Conservation (phyloP, 92 coral and sea anemone genomes). For the Umimayanthus kanabou region DNA sequence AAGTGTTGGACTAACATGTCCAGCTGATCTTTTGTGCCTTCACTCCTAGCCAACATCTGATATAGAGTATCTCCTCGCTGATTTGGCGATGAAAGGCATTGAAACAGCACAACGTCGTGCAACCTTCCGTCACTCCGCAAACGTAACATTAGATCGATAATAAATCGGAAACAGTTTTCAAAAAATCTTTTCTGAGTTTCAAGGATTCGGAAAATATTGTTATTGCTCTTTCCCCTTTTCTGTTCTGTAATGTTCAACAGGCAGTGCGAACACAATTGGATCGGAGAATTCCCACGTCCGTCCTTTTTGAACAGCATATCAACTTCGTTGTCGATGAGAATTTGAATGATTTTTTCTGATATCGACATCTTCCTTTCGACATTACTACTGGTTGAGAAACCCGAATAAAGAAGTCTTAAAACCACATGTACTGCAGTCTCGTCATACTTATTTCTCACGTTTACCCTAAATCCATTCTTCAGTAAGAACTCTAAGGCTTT, state of each 20-base stretch:
- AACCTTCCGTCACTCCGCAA: background rate
- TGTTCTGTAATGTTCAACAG: background rate
- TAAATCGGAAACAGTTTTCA: conserved; percentile 17
- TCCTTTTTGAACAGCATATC: conserved; percentile 16
- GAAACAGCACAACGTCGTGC: background rate
- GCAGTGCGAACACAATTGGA: background rate
- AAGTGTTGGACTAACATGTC: background rate
- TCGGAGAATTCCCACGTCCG: conserved; percentile 10
- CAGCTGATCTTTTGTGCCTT: background rate
- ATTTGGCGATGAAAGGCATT: conserved; percentile 7
- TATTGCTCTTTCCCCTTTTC: background rate
- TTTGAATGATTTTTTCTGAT: conserved; percentile 19
- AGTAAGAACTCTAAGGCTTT: conserved; percentile 53
- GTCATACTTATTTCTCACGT: conserved; percentile 14
- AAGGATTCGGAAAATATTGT: conserved; percentile 11
- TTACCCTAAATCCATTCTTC: conserved; percentile 43
- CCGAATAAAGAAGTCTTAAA: conserved; percentile 51
- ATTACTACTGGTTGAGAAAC: conserved; percentile 17
- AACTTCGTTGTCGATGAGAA: conserved; percentile 8
- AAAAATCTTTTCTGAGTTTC: conserved; percentile 14
- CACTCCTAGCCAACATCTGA: background rate
- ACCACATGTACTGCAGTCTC: conserved; percentile 57
- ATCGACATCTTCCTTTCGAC: conserved; percentile 19
- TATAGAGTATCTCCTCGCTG: conserved; percentile 12
- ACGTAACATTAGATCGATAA: background rate